These are phyloP conservation scores for Pseudolaguvia tuberculata DNA, from an alignment of 2,113 vertebrate species.

Conservation along the genomic window DNA sequence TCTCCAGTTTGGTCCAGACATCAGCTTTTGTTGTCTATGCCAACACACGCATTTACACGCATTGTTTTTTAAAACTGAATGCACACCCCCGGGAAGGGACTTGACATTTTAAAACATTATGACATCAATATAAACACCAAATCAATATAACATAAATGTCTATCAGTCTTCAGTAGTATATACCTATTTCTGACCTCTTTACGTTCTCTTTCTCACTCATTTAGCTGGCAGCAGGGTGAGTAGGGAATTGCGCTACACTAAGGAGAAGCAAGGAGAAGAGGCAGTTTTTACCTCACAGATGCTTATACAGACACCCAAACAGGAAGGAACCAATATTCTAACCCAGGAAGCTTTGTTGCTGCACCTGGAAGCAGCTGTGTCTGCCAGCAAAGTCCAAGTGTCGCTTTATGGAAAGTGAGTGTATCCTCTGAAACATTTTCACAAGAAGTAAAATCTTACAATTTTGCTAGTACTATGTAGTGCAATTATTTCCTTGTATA, in stretches of 20 bases:
- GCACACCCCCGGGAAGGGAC: too few species aligned
- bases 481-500: neutral
- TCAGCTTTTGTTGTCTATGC: constrained; percentile 27
- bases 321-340: constrained; percentile 82
- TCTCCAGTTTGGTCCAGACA: constrained; percentile 18
- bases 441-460: neutral
- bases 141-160: neutral
- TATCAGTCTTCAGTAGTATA: neutral
- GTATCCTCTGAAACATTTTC: neutral
- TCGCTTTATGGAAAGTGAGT: constrained; percentile 98
- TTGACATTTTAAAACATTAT: neutral
- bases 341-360: constrained; percentile 86
- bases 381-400: constrained; percentile 95
- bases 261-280: constrained; percentile 95
- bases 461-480: neutral
- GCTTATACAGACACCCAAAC: constrained; percentile 92
- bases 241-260: constrained; percentile 92
- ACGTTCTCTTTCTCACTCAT: constrained; percentile 41
- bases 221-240: constrained; percentile 91
- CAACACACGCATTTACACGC: constrained; percentile 18
- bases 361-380: constrained; percentile 88
- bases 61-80: too few species aligned
- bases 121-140: too few species aligned
- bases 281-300: constrained; percentile 92
- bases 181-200: neutral